Base-by-base conservation (phyloP, 2,888 invertebrate species). In the Cybosia mesomella region DNA sequence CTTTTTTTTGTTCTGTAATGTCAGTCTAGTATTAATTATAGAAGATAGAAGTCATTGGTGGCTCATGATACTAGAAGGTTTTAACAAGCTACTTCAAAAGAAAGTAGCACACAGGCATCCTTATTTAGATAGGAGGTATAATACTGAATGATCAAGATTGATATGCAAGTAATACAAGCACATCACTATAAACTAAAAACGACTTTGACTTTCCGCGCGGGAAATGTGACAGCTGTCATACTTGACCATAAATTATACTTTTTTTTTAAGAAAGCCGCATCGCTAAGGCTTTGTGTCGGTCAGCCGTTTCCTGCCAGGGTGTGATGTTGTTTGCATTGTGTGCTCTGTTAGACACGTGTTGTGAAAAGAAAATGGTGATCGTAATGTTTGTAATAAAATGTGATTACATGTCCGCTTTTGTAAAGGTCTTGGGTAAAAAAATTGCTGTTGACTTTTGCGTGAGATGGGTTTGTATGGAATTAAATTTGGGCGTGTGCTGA, bases 211-310 rank as follows among this genome's bases (percentile, higher is more conserved):
- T 49, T 49, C 9, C 79, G 79, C 81, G 86, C 87, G 87, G 86
- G 85, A 85, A 89, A 91, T 85, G 84, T 90, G 91, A 91, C 91
- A 91, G 88, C 87, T 91, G 91, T 87, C 88, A 84, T 70, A 73
- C 69, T 75, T 80, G 77, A 83, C 84, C 82, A 83, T 86, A 83
- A 82, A 83, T 86, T 82, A 75, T 68, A 60, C 57, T 59, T 75
- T 79, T 80, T 80, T 82, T 73, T 68, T 55, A 74, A 77, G 80
- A 80, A 82, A 75, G 82, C 78, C 70, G 71, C 76, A 68, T 70
- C 64, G 82, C 74, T 34, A 68, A 77, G 76, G 71, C 79, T 71
- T 75, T 73, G 79, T 77, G 75, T 85, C 74, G 84, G 86, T 84
- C 85, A 86, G 79, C 77, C 77, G 81, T 83, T 79, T 87, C 86